These are phyloP conservation scores for Pterocles gutturalis DNA, from an alignment of 2,113 vertebrate species.

Conservation along the genomic window DNA sequence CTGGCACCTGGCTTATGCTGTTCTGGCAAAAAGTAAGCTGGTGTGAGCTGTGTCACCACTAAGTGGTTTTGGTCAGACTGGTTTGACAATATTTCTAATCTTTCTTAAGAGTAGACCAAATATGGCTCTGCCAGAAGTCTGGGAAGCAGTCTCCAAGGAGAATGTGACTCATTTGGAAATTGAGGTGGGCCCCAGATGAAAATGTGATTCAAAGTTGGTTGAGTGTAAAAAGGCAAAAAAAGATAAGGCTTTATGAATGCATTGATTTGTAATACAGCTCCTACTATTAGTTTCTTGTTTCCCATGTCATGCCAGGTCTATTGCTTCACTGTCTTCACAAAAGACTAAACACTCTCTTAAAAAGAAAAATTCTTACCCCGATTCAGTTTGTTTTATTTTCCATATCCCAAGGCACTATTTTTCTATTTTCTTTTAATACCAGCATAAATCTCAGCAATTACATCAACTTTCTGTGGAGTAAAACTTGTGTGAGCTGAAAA, in stretches of 20 bases:
- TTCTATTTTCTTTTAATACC: background rate
- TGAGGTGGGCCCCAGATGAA: conserved; percentile 30
- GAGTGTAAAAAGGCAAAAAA: conserved; percentile 14
- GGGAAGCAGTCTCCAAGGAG: conserved; percentile 30
- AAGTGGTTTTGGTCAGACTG: conserved; percentile 46
- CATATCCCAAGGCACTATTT: conserved; percentile 25
- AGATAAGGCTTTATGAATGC: conserved; percentile 25
- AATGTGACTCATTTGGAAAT: conserved; percentile 38
- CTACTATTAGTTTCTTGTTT: background rate
- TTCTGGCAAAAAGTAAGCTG: conserved; percentile 11
- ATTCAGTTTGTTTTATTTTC: conserved; percentile 51
- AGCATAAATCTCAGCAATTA: conserved; percentile 56
- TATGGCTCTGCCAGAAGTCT: conserved; percentile 43
- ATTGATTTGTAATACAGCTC: background rate
- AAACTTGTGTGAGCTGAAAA: conserved; percentile 46
- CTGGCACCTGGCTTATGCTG: background rate
- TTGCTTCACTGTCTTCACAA: background rate
- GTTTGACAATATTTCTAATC: conserved; percentile 51
- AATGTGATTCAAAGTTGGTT: background rate
- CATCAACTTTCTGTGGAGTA: conserved; percentile 41
- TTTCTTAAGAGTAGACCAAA: conserved; percentile 47
- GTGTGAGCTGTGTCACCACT: background rate
- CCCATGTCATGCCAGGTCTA: background rate
- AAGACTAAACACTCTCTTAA: conserved; percentile 40
- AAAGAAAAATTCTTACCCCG: conserved; percentile 32